A percentile compares a stretch with the other conserved stretches of the same genome.
Conservation (phyloP, 2,888 invertebrate genomes). For the Diplolepis rosae region DNA sequence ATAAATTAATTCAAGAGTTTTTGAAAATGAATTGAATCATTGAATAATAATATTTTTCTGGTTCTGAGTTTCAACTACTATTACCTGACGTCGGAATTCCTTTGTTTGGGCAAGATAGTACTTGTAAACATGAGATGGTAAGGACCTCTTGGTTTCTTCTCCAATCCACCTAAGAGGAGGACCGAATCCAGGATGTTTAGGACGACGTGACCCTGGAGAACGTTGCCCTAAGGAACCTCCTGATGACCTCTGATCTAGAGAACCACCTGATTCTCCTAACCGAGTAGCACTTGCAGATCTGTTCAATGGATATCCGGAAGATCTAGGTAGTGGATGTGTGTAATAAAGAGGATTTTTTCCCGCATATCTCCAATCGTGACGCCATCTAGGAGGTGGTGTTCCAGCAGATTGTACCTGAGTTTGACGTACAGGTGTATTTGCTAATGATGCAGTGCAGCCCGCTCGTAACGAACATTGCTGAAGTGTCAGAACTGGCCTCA, state of each 20-base stretch:
- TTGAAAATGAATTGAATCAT: no score
- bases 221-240: constrained; percentile 39
- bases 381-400: constrained; percentile 42
- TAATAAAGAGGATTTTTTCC: constrained; percentile 54
- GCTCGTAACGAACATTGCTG: constrained; percentile 46
- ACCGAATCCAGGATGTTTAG: constrained; percentile 63
- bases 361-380: constrained; percentile 39
- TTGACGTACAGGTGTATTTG: constrained; percentile 35
- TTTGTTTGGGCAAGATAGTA: constrained; percentile 77
- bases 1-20: no score
- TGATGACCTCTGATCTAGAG: constrained; percentile 61
- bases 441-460: constrained; percentile 34
- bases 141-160: constrained; percentile 78
- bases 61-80: neutral
- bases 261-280: constrained; percentile 61
- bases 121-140: constrained; percentile 81
- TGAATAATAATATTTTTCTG: no score
- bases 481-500: constrained; percentile 63
- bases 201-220: constrained; percentile 52
- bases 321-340: constrained; percentile 57
- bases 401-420: constrained; percentile 37
- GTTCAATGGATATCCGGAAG: constrained; percentile 56
- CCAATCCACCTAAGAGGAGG: constrained; percentile 78
- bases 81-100: constrained; percentile 64
- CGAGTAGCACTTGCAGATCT: constrained; percentile 58